These are phyloP conservation scores for Sus scrofa DNA, from an alignment of 2,113 vertebrate species.

Conservation along the genomic window T2T-Sscrofa CM000812.6:106273001-106273500, in stretches of 20 bases:
- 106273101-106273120: neutral
- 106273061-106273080: neutral
- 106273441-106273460: neutral
- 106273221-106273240: neutral
- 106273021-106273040: neutral
- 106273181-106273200: neutral
- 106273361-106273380: neutral
- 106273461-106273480: neutral
- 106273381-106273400: neutral
- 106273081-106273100: neutral
- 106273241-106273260: neutral
- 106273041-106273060: neutral
- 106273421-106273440: neutral
- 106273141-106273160: neutral
- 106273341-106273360: neutral
- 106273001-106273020: too few species aligned
- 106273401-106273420: neutral
- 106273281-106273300: neutral
- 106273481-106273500: neutral
- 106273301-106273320: neutral
- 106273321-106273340: neutral
- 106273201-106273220: neutral
- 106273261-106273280: neutral
- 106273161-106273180: neutral
- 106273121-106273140: neutral